Base-by-base conservation (phyloP, 1,140 invertebrate genomes). In the Brachionus manjavacas region DNA sequence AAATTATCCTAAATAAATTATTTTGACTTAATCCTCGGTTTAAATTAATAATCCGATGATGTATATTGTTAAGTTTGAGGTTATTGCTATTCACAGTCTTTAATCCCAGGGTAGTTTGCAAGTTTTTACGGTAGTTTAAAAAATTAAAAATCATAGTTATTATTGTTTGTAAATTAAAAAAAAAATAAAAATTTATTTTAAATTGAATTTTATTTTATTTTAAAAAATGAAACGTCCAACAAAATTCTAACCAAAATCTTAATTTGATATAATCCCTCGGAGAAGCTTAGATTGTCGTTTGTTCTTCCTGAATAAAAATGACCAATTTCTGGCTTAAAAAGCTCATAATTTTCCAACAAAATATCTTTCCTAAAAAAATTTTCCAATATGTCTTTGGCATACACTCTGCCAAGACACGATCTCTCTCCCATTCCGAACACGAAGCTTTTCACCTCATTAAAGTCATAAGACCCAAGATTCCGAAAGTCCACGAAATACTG, bases 221-320 rank as follows among this genome's bases (percentile, higher is more conserved):
- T 23, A 20, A 20, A 60, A 20, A 60, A 20, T 8, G 20, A 23
- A 25, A 7, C 25, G 4, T 60, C 52, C 9, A 60, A 9, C 20
- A 60, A 60, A 60, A 60, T 60, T 25, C 11, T 60, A 3, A 60
- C 16, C 20, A 60, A 60, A 20, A 60, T 1, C 20, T 23, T 68
- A n/a, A 31, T 12, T 68, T 68, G 66, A 68, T 68, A 68, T 12
- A 68, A 31, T 28, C 25, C 66, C 28, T 68, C 66, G n/a, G 25
- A 31, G 31, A 68, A 68, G 3, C n/a, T 31, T 7, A 31, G 20
- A 8, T 7, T 31, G 31, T 68, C 66, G 8, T 68, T 68, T 14
- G 66, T 68, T 68, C 66, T 68, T 14, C 66, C 66, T 12, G 66
- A 68, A 28, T 31, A 68, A 12, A 68, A n/a, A 68, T 68, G 66